Evolutionary conservation across 1,140 invertebrate species (phyloP), one percentile per base, ranked within the genome.

Genomic region (Lepeophtheirus salmonis): DNA sequence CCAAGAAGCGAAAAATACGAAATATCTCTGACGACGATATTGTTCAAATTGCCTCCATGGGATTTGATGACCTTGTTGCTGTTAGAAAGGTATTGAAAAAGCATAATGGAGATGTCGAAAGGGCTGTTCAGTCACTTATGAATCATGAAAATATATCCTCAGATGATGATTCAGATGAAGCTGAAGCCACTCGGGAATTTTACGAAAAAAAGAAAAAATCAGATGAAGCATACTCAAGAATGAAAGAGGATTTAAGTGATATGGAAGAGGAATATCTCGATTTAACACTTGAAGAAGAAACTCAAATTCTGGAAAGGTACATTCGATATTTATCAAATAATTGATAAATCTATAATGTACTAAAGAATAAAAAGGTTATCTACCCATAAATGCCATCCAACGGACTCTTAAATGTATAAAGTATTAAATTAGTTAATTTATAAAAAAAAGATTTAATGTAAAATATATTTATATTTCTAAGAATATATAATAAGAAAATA

Each of bases 121-220:
- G 67, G 23, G 78, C 80, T 0, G 74, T 78, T 0, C 79, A 80
- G 30, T 68, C 74, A 30, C 68, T 82, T 17, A 59, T 72, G 23
- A 49, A 64, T 55, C 65, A 68, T 72, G 59, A 67, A 67, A 67
- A 71, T 56, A 4, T 50, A 2, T n/a, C 23, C 2, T 53, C 30
- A 1, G n/a, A 16, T 10, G 16, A 49, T 26, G 13, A 61, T 30
- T 25, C 10, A 16, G 23, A 2, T 23, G 41, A 13, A n/a, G 50
- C 20, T 2, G n/a, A 17, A 16, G 57, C 48, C 0, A 6, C 56
- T 21, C 58, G 58, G 6, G 60, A 60, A 52, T 60, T 64, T 51
- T 51, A n/a, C 60, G 13, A 56, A 56, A 21, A 59, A 64, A 60
- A 21, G 62, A 26, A 62, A 62, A 20, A 50, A 67, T 48, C 66